A percentile compares a stretch with the other conserved stretches of the same genome.
These are phyloP conservation scores for Geophilus truncorum DNA, from an alignment of 2,888 invertebrate genomes.

Conservation along the genomic window DNA sequence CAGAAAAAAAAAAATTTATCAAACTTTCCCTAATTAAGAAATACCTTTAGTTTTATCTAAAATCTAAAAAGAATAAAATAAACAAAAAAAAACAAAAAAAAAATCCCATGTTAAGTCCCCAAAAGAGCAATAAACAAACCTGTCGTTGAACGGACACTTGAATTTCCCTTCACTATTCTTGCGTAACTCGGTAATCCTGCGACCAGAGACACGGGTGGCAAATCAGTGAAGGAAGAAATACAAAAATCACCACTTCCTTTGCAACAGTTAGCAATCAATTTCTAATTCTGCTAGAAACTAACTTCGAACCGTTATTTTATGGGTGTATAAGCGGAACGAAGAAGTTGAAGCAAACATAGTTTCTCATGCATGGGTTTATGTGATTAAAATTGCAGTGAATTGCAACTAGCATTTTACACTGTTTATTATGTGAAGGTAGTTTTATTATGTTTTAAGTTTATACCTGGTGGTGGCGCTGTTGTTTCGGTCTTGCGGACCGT, in stretches of 20 bases:
- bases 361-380: no score
- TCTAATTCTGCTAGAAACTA: background rate
- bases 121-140: slow-evolving; percentile 53
- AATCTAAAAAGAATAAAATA: no score
- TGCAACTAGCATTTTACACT: no score
- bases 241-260: background rate
- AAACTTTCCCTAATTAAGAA: background rate
- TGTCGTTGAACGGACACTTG: slow-evolving; percentile 75
- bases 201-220: slow-evolving; percentile 34
- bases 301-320: background rate
- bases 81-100: no score
- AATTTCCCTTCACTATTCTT: slow-evolving; percentile 77
- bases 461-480: slow-evolving; percentile 1
- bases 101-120: background rate
- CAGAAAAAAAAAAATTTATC: background rate
- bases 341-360: background rate
- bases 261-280: background rate
- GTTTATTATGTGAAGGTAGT: no score
- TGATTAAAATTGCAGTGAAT: no score
- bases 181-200: slow-evolving; percentile 62
- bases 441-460: background rate
- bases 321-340: background rate
- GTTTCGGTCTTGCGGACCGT: slow-evolving; percentile 28
- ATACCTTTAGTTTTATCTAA: background rate
- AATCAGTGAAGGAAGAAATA: background rate